Evolutionary conservation across 2,888 invertebrate genomes (phyloP).

Genomic region (Agrypnus murinus): DNA sequence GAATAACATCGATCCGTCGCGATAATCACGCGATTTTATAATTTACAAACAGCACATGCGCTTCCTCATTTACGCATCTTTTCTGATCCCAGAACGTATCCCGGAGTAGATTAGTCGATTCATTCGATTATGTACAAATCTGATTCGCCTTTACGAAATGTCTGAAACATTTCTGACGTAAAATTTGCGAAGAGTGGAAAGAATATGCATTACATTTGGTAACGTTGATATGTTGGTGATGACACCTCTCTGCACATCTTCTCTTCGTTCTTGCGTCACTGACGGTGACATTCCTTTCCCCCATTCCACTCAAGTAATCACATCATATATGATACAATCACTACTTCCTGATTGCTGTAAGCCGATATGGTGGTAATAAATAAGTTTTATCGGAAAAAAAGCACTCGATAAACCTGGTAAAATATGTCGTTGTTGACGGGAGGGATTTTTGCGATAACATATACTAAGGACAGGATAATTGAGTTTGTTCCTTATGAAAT

Average conservation of each 20-base stretch:
- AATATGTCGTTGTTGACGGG: conserved; percentile 20
- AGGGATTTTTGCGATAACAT: conserved; percentile 8
- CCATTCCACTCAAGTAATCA: conserved; percentile 21
- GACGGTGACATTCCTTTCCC: conserved; percentile 34
- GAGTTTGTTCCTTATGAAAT: conserved; percentile 12
- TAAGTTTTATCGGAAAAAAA: conserved; percentile 28
- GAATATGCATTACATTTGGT: conserved; percentile 35
- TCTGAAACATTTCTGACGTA: conserved; percentile 27
- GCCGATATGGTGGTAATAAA: conserved; percentile 30
- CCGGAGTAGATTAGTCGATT: conserved; percentile 23
- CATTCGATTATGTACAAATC: conserved; percentile 31
- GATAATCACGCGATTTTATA: conserved; percentile 45
- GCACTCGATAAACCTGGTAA: conserved; percentile 28
- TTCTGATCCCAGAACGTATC: conserved; percentile 7
- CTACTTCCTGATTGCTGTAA: conserved; percentile 33
- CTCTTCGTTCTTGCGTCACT: conserved; percentile 17
- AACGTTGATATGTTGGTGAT: conserved; percentile 30
- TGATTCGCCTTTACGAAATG: conserved; percentile 20
- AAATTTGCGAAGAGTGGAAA: conserved; percentile 36
- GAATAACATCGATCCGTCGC: conserved; percentile 33
- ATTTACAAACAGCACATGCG: conserved; percentile 35
- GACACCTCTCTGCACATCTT: conserved; percentile 32
- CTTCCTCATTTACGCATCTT: conserved; percentile 27
- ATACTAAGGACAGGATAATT: conserved; percentile 8
- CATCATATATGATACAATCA: conserved; percentile 37